These are phyloP conservation scores for Pyrochroa serraticornis DNA, from an alignment of 2,888 invertebrate genomes.

Conservation along the genomic window DNA sequence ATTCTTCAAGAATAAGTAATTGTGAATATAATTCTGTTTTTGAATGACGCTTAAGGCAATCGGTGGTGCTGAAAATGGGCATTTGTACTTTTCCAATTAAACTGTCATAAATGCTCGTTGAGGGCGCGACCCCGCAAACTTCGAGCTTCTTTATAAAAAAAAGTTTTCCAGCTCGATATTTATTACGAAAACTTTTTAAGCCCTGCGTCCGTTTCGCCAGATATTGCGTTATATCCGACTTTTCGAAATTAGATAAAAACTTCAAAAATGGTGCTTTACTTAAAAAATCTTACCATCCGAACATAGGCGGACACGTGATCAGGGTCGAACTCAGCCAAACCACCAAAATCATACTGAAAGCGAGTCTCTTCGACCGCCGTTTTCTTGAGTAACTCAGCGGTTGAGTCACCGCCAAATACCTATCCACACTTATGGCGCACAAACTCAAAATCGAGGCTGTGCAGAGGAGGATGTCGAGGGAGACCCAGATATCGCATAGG, in stretches of 20 bases:
- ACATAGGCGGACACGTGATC: slow-evolving; percentile 93
- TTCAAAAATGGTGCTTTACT: neutral
- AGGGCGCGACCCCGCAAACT: no score
- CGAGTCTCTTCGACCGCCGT: slow-evolving; percentile 82
- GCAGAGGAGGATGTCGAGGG: slow-evolving; percentile 89
- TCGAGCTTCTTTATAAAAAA: no score
- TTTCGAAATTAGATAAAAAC: neutral
- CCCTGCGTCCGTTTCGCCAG: no score
- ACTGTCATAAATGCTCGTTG: no score
- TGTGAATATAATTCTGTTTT: no score
- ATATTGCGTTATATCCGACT: neutral
- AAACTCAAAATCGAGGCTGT: slow-evolving; percentile 92
- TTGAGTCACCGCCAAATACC: slow-evolving; percentile 92
- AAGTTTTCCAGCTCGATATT: no score
- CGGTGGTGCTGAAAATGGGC: no score
- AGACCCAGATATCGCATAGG: slow-evolving; percentile 90
- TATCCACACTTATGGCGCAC: slow-evolving; percentile 89
- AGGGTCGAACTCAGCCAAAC: slow-evolving; percentile 91
- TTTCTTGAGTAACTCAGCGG: slow-evolving; percentile 91
- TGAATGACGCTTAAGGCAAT: no score
- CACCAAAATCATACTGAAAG: slow-evolving; percentile 83
- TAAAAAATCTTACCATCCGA: slow-evolving; percentile 76
- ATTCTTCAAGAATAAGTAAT: no score
- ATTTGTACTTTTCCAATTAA: no score
- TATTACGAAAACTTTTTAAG: no score